phyloP scores from a whole-genome alignment of 1,140 invertebrate species.

The Cecropterus lyciades region DNA sequence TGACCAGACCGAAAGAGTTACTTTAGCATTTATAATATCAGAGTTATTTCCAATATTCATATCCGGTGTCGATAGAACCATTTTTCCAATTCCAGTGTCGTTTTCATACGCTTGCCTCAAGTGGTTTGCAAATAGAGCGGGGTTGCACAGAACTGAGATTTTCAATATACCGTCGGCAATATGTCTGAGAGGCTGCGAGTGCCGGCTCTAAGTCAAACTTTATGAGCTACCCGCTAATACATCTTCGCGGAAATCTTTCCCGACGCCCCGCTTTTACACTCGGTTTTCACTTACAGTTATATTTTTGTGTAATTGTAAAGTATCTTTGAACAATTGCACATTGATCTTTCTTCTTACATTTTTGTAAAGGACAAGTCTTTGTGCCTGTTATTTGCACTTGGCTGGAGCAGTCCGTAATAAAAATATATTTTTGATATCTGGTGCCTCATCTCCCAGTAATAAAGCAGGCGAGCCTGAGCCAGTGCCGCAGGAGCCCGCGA shows the following conservation, averaged over 20 bases:
- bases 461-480: conserved; percentile 15
- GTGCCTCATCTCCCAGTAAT: conserved; percentile 20
- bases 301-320: neutral
- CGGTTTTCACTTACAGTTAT: neutral
- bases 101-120: conserved; percentile 29
- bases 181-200: conserved; percentile 36
- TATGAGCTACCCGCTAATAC: conserved; percentile 39
- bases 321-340: neutral
- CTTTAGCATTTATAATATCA: no score
- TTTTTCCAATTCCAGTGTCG: conserved; percentile 28
- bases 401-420: conserved; percentile 12
- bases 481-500: conserved; percentile 15
- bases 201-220: conserved; percentile 39
- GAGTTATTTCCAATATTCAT: conserved; percentile 18
- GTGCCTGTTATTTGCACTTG: conserved; percentile 8
- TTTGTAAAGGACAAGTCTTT: no score
- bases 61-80: conserved; percentile 6
- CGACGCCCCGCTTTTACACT: neutral
- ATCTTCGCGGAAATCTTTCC: conserved; percentile 20
- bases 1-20: no score
- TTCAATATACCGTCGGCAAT: conserved; percentile 39
- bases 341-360: neutral
- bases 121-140: conserved; percentile 29
- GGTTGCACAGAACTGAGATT: conserved; percentile 31
- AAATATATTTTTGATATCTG: conserved; percentile 26